These are phyloP conservation scores for Amblyopsis rosae DNA, from an alignment of 2,113 vertebrate species.

Conservation along the genomic window DNA sequence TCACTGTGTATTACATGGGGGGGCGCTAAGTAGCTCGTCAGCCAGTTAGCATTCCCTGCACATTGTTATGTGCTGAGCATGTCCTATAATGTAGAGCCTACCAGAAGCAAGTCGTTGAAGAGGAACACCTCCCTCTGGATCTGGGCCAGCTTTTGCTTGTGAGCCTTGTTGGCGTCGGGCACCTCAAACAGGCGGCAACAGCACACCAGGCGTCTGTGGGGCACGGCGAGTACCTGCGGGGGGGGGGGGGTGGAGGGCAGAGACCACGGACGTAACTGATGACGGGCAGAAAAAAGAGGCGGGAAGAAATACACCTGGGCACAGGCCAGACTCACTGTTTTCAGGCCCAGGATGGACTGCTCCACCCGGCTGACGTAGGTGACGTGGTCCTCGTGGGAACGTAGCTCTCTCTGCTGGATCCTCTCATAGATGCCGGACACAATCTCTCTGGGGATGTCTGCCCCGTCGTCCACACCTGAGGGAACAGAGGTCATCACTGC, in stretches of 20 bases:
- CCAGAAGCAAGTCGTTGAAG: slow-evolving; percentile 97
- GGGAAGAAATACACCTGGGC: neutral
- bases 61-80: neutral
- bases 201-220: slow-evolving; percentile 95
- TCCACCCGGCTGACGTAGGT: slow-evolving; percentile 98
- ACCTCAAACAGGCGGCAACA: slow-evolving; percentile 98
- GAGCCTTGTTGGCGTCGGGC: slow-evolving; percentile 92
- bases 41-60: neutral
- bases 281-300: slow-evolving; percentile 12
- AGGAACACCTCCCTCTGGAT: slow-evolving; percentile 98
- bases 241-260: slow-evolving; percentile 27
- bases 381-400: slow-evolving; percentile 97
- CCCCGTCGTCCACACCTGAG: slow-evolving; percentile 94
- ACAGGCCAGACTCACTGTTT: slow-evolving; percentile 84
- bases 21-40: neutral
- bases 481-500: slow-evolving; percentile 16
- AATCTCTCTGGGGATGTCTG: slow-evolving; percentile 95
- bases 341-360: slow-evolving; percentile 97
- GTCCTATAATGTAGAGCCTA: slow-evolving; percentile 60
- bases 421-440: slow-evolving; percentile 97
- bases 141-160: slow-evolving; percentile 96
- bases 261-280: slow-evolving; percentile 26
- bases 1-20: no score
- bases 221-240: slow-evolving; percentile 89
- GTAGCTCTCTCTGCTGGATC: slow-evolving; percentile 95